Evolutionary conservation across 53 echinoderm and acorn worm species (phyloP), one percentile per base, ranked within the genome.

Genomic region (Mesocentrotus franciscanus): DNA sequence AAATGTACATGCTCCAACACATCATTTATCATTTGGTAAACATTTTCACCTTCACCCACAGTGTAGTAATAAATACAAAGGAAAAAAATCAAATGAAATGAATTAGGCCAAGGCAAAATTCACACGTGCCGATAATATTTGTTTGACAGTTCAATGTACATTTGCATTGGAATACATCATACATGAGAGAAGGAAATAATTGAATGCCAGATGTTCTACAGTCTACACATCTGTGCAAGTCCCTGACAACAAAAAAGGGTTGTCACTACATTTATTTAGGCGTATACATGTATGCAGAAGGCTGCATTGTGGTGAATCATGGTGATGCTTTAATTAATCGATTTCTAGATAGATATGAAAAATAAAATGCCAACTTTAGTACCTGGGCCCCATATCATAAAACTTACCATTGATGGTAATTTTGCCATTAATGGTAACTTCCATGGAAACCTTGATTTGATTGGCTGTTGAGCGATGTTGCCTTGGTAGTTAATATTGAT

Each of bases 171-270:
- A 20, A 74, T 30, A 74, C 74, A 32, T 30, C 11, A 32, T 27
- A 17, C 42, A 10, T 85, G 22, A 9, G 55, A 20, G 49, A 49
- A 84, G 18, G 24, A 17, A 42, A 84, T 75, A 49, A 85, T 87
- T 87, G 87, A 87, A 58, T 15, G 6, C 58, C 59, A 87, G 87
- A 87, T 87, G 87, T 87, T 58, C 87, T 57, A n/a, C n/a, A n/a
- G n/a, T n/a, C n/a, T n/a, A 72, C 27, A 12, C 29, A 18, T 17
- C 10, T 72, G 27, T 72, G 72, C 72, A 29, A 72, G 72, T 10
- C 72, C 2, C 15, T 72, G 49, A 49, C 49, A 49, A 1, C 1
- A 1, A 49, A 49, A 49, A 49, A n/a, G 6, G 6, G 49, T 49
- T 49, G 49, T 49, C 49, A 49, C 49, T 49, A 49, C 49, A 49